Evolutionary conservation across 2,888 invertebrate genomes (phyloP), one percentile per base, ranked within the genome.

Genomic region (Drosophila putrida): DNA sequence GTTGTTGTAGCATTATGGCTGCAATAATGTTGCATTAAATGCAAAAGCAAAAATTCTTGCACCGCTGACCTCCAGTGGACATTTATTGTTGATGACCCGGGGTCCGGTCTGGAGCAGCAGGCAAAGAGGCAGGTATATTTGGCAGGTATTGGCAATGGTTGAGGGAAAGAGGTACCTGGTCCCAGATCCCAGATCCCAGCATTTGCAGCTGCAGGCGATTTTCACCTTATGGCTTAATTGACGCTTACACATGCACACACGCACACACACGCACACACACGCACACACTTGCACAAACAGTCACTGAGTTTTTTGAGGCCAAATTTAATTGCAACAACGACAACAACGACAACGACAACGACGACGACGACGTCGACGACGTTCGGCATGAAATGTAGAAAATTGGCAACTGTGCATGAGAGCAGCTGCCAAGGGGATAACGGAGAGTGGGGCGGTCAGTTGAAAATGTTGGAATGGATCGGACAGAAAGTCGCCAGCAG

Each of bases 251-350:
- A 49, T 51, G 62, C 55, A 49, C 46, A 70, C 13, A 54, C 47
- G 3, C 20, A 20, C 20, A 20, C 2, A 20, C 20, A 20, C 20
- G 2, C 20, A 3, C 20, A 20, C 20, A 20, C 20, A 20, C 20
- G 3, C 20, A 20, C 3, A 49, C 38, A 51, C 47, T 54, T 10
- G 51, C 64, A 41, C 46, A 54, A 46, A 59, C 65, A 71, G 61
- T 57, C 57, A 47, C 55, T 57, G 47, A 41, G 51, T 66, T 71
- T 82, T 82, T 88, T 82, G 88, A 82, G 82, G 82, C 82, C 82
- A 82, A 88, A 82, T 88, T 82, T 82, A 82, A 82, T 82, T 85
- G 82, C 82, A 75, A 80, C 71, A 79, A 71, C 81, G 61, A 68
- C 76, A 55, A 61, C 20, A 20, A 20, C 20, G 20, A 20, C 20